These are phyloP conservation scores for Netelia inedita DNA, from an alignment of 2,888 invertebrate genomes.

Conservation along the genomic window DNA sequence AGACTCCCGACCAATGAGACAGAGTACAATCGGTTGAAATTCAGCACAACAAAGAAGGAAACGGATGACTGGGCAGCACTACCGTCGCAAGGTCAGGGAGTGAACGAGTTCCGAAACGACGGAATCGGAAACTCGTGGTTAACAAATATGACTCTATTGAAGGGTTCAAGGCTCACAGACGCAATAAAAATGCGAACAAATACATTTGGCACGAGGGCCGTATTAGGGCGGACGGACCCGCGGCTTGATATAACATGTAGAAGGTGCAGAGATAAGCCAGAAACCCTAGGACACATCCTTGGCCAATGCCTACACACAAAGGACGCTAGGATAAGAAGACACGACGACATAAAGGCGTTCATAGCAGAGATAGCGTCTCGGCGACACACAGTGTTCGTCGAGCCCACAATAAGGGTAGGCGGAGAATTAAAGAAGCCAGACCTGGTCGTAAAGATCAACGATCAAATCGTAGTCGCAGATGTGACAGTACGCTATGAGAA, in stretches of 20 bases:
- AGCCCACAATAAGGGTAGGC: constrained; percentile 26
- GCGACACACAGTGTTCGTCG: background rate
- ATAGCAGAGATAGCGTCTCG: constrained; percentile 6
- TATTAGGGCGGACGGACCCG: constrained; percentile 9
- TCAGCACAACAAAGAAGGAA: background rate
- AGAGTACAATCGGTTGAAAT: background rate
- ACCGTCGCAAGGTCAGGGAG: constrained; percentile 19
- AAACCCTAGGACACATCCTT: constrained; percentile 79
- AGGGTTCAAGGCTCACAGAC: constrained; percentile 29
- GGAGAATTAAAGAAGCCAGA: constrained; percentile 76
- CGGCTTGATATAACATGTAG: constrained; percentile 66
- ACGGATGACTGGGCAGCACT: constrained; percentile 28
- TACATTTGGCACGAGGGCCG: constrained; percentile 54
- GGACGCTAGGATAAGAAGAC: constrained; percentile 47
- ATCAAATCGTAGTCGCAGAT: constrained; percentile 75
- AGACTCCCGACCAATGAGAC: background rate
- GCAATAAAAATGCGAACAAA: constrained; percentile 65
- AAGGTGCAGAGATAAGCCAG: constrained; percentile 72
- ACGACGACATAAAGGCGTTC: constrained; percentile 54
- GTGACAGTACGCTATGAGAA: constrained; percentile 74
- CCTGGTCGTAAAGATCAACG: constrained; percentile 74
- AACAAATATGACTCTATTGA: constrained; percentile 5
- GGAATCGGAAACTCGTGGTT: constrained; percentile 49
- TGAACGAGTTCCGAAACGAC: constrained; percentile 4
- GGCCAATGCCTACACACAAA: constrained; percentile 70